A percentile compares a stretch with the other conserved stretches of the same genome.
These are phyloP conservation scores for Drosophila cracens DNA, from an alignment of 2,888 invertebrate genomes.

Conservation along the genomic window DNA sequence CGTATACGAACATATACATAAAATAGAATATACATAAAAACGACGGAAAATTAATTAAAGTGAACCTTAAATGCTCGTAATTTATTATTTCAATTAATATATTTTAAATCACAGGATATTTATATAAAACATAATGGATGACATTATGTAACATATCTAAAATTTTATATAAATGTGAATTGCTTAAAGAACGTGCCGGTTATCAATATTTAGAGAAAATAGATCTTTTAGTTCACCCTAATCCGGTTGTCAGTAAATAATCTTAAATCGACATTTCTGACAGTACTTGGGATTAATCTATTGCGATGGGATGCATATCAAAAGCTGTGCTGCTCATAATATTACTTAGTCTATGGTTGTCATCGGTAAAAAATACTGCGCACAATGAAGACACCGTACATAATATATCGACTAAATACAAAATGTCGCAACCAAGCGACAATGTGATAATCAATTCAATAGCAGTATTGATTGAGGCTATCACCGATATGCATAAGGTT, in stretches of 20 bases:
- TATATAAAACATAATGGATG: background rate
- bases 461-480: slow-evolving; percentile 4
- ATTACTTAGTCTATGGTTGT: slow-evolving; percentile 19
- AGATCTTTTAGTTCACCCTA: slow-evolving; percentile 25
- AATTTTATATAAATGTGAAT: background rate
- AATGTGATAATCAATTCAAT: slow-evolving; percentile 27
- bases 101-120: background rate
- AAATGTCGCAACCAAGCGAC: slow-evolving; percentile 1
- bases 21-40: background rate
- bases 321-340: slow-evolving; percentile 31
- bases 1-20: background rate
- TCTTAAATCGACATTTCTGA: slow-evolving; percentile 20
- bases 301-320: slow-evolving; percentile 42
- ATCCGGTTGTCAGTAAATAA: slow-evolving; percentile 7
- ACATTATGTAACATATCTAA: background rate
- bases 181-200: background rate
- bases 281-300: slow-evolving; percentile 46
- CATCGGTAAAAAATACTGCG: slow-evolving; percentile 19
- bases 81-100: background rate
- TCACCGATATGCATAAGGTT: slow-evolving; percentile 5
- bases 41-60: background rate
- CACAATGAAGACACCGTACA: background rate
- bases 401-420: background rate
- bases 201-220: background rate
- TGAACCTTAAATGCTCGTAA: background rate